Evolutionary conservation across 1,140 invertebrate species (phyloP), one percentile per base, ranked within the genome.

Genomic region (Chironomus striatipennis): DNA sequence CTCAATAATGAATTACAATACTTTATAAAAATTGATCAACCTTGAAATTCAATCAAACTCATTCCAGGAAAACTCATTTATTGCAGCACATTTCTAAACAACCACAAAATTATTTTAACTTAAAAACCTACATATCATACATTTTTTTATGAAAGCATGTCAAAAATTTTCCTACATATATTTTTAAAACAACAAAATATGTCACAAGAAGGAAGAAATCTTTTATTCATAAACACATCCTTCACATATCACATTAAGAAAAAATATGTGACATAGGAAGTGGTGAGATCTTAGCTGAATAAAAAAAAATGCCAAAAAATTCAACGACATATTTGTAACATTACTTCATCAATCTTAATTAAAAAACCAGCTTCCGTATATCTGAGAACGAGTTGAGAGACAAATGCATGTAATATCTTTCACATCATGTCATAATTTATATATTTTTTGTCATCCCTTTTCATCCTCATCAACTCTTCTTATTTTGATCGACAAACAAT

Each of bases 341-440:
- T 57, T n/a, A 57, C 47, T 57, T 57, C 9, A 57, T 57, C 47
- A 57, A 57, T 57, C 47, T 57, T 57, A 57, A 57, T 57, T 57
- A 57, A 57, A 57, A 57, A 57, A 57, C 12, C 47, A 57, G 24
- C 24, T 34, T 34, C 2, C 24, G 24, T 5, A 57, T n/a, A 15
- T 15, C 9, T 57, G 47, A 15, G 47, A 57, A 57, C 15, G 15
- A n/a, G 9, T 57, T 57, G 47, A 57, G 47, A 57, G 47, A 57
- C 47, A 57, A 57, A 34, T 34, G 24, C 2, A 34, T 34, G 24
- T 34, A 1, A 34, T 34, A 34, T 34, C 24, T 34, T 34, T 34
- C 24, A 34, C 24, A 34, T 34, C 24, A 34, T 34, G 24, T 34
- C 24, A 34, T 34, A 34, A 34, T 34, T 34, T 34, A 34, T 34